A percentile compares a stretch with the other conserved stretches of the same genome.
These are phyloP conservation scores for Connochaetes taurinus DNA, from an alignment of 2,113 vertebrate genomes.

Conservation along the genomic window DNA sequence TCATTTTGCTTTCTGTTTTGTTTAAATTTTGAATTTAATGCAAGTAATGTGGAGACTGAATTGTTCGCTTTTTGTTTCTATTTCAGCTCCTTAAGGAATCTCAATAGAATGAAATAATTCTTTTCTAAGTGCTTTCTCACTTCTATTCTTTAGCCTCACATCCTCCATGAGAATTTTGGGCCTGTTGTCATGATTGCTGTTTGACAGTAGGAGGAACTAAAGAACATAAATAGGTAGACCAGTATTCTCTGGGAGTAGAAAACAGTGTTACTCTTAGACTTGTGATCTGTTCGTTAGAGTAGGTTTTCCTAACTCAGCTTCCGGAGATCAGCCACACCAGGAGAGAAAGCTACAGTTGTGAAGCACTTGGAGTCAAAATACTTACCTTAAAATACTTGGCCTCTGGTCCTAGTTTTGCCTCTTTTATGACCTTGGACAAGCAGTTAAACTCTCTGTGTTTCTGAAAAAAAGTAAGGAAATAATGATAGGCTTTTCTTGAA, in stretches of 20 bases:
- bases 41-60: background rate
- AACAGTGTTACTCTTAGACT: background rate
- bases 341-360: background rate
- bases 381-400: background rate
- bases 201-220: slow-evolving; percentile 27
- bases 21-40: slow-evolving; percentile 38
- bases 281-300: background rate
- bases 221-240: slow-evolving; percentile 11
- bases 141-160: slow-evolving; percentile 11
- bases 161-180: background rate
- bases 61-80: slow-evolving; percentile 25
- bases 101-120: slow-evolving; percentile 11
- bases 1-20: slow-evolving; percentile 19
- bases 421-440: background rate
- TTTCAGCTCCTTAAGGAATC: background rate
- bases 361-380: background rate
- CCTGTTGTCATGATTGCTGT: background rate
- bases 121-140: slow-evolving; percentile 38
- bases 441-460: background rate
- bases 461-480: background rate
- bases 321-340: background rate
- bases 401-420: background rate
- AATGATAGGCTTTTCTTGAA: slow-evolving; percentile 37
- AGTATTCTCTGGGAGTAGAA: slow-evolving; percentile 31
- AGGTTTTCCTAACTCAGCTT: background rate